These are phyloP conservation scores for Pachliopta kotzebuea DNA, from an alignment of 2,888 invertebrate species.

Conservation along the genomic window DNA sequence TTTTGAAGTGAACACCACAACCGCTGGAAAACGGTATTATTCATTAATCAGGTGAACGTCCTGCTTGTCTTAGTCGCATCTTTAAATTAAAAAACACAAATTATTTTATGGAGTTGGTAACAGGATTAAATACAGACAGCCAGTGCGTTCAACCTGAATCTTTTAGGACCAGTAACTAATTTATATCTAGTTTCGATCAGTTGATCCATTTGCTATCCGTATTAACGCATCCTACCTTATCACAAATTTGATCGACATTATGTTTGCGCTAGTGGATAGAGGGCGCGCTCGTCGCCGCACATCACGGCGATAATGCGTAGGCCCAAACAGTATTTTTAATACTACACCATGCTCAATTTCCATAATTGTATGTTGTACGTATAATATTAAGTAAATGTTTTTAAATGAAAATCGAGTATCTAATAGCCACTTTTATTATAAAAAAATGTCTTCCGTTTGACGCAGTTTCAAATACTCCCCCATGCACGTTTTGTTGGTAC, in stretches of 20 bases:
- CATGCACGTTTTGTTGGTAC: conserved; percentile 68
- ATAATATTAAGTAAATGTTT: conserved; percentile 70
- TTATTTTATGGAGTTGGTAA: background rate
- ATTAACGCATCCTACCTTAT: conserved; percentile 3
- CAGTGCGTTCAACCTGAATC: conserved; percentile 18
- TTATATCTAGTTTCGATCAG: conserved; percentile 24
- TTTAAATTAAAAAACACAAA: background rate
- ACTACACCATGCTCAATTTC: conserved; percentile 75
- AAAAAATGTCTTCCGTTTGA: conserved; percentile 83
- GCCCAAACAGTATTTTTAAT: conserved; percentile 62
- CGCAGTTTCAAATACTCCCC: conserved; percentile 66
- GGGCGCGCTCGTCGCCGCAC: conserved; percentile 34
- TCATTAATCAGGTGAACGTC: background rate
- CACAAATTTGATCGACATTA: background rate
- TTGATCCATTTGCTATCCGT: conserved; percentile 20
- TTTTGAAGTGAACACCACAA: too few species aligned
- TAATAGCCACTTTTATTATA: conserved; percentile 93
- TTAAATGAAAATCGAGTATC: conserved; percentile 55
- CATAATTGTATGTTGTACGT: conserved; percentile 73
- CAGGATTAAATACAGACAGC: conserved; percentile 13
- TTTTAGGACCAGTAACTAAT: conserved; percentile 27
- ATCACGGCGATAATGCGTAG: conserved; percentile 30
- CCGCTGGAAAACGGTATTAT: too few species aligned
- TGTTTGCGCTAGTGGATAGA: conserved; percentile 25
- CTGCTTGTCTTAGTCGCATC: background rate